Conservation (phyloP, 2,888 invertebrate genomes). For the Melieria omissa region DNA sequence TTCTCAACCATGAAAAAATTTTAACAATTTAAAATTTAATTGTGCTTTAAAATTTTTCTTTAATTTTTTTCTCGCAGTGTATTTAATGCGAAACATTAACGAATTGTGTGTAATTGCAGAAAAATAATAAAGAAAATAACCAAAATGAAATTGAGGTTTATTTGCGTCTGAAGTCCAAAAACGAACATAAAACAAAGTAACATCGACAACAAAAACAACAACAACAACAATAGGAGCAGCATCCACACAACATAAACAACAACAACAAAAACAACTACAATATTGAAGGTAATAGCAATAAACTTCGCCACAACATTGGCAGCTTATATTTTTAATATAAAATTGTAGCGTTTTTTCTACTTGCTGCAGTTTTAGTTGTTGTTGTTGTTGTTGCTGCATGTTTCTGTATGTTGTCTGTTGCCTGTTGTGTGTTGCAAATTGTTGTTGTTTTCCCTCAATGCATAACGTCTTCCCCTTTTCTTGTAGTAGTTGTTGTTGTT, state of each 20-base stretch:
- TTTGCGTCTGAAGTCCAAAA: background rate
- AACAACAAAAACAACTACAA: background rate
- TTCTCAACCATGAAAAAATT: constrained; percentile 46
- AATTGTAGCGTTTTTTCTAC: too few relatives aligned
- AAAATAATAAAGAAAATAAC: constrained; percentile 25
- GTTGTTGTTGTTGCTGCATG: too few relatives aligned
- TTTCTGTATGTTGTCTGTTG: too few relatives aligned
- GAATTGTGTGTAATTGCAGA: constrained; percentile 50
- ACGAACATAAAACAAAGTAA: background rate
- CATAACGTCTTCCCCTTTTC: too few relatives aligned
- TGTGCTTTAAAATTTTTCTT: constrained; percentile 28
- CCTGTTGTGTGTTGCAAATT: too few relatives aligned
- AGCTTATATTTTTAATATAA: constrained; percentile 29
- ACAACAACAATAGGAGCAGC: constrained; percentile 1
- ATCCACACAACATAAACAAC: background rate
- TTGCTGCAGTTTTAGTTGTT: too few relatives aligned
- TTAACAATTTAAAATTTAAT: constrained; percentile 59
- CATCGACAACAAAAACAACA: constrained; percentile 26
- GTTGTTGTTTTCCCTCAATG: too few relatives aligned
- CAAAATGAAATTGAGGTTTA: constrained; percentile 54
- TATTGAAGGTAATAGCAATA: background rate
- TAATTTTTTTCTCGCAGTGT: constrained; percentile 48
- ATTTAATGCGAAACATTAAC: constrained; percentile 54
- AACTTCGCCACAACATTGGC: constrained; percentile 13
- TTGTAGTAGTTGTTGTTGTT: too few relatives aligned